Base-by-base conservation (phyloP, 1,140 invertebrate species). In the Zaprionus ghesquierei region DNA sequence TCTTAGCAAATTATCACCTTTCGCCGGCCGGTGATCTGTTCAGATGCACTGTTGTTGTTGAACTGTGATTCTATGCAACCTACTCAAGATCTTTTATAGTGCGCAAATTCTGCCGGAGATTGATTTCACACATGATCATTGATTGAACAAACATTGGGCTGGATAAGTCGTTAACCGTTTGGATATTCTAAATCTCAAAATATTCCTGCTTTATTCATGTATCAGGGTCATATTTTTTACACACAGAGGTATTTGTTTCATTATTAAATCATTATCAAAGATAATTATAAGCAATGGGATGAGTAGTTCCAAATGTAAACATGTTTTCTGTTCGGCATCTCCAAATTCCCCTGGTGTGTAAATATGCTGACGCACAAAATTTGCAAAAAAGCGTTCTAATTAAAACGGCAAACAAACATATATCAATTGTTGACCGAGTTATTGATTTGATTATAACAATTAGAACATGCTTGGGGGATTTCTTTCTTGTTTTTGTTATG, bases 111-210 rank as follows among this genome's bases (percentile, higher is more conserved):
- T 63, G 58, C 65, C 75, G 61, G 51, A 69, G 81, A 85, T 84
- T 25, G 77, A 85, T 80, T 85, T 85, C 60, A 66, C 81, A 85
- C 64, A 80, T 85, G 81, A 85, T 85, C 81, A 85, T 85, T 85
- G 81, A 80, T 70, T 77, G 56, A 55, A 23, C 77, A 85, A 80
- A 85, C 81, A 85, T 77, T 62, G 38, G 38, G 49, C 81, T 85
- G 81, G 59, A 55, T 41, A 80, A 65, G 81, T 85, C 81, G 33
- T 85, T 80, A 85, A 50, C 74, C 62, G 54, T 20, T 44, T 41
- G 51, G 41, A 77, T 77, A 68, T 73, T 60, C 44, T 12, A 31
- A 49, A 46, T 59, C 1, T 13, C n/a, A 15, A 10, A 64, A 27
- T 23, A 18, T 23, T 53, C 8, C 27, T 64, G 60, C 41, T 15